phyloP scores from a whole-genome alignment of 1,140 invertebrate genomes.

The Trichonephila clavata region DNA sequence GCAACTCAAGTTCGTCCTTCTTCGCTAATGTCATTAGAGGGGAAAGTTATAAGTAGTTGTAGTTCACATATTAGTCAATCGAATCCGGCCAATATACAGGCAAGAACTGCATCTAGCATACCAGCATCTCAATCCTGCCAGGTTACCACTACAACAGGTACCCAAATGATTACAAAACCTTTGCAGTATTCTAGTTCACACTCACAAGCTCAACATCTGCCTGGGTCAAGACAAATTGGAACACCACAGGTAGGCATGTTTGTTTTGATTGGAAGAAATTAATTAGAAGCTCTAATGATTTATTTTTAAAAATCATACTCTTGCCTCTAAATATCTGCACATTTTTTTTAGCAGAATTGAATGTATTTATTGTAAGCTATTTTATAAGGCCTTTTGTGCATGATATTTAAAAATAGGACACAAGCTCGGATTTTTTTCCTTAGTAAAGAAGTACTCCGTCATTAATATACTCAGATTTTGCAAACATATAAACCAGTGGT shows the following conservation, averaged over 20 bases:
- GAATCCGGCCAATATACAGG: conserved; percentile 58
- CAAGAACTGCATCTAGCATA: conserved; percentile 40
- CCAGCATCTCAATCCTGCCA: conserved; percentile 67
- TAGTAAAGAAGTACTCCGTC: too few species aligned
- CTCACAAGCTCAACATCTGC: conserved; percentile 34
- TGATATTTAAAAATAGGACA: too few species aligned
- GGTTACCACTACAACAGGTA: conserved; percentile 68
- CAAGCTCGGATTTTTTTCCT: too few species aligned
- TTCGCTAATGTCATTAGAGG: conserved; percentile 44
- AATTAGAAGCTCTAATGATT: too few species aligned
- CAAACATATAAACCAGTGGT: too few species aligned
- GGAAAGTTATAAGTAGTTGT: conserved; percentile 37
- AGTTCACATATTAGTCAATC: conserved; percentile 41
- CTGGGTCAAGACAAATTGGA: conserved; percentile 32
- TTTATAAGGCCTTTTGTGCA: too few species aligned
- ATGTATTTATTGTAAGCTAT: too few species aligned
- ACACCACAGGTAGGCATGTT: not conserved
- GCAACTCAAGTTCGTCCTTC: conserved; percentile 43
- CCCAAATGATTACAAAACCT: conserved; percentile 49
- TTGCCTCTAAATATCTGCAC: too few species aligned
- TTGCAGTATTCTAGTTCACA: conserved; percentile 47
- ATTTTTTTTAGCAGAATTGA: too few species aligned
- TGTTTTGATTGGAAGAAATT: too few species aligned
- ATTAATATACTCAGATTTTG: too few species aligned
- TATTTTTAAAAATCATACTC: too few species aligned